A percentile compares a stretch with the other conserved stretches of the same genome.
Conservation (phyloP, 2,888 invertebrate species). For the Lasioglossum lativentre region DNA sequence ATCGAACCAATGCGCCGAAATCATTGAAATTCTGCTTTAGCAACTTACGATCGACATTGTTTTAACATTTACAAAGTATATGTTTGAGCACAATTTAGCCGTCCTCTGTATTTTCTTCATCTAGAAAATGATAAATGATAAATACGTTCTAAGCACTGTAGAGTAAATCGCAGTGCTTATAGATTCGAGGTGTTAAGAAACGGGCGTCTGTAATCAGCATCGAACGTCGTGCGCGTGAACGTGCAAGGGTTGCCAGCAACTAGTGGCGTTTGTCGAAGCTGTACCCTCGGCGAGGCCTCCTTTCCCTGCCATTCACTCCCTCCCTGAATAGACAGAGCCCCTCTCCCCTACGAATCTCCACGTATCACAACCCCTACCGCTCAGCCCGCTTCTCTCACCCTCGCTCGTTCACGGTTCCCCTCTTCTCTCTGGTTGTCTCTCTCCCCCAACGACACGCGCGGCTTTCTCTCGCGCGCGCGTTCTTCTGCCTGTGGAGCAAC, state of each 20-base stretch:
- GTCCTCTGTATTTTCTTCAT: not conserved
- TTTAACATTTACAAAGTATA: no score
- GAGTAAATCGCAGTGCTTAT: not conserved
- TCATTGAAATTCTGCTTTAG: no score
- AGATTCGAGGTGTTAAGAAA: not conserved
- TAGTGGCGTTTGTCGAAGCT: conserved; percentile 71
- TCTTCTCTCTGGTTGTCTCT: conserved; percentile 49
- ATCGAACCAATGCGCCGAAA: no score
- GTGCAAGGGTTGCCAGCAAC: conserved; percentile 70
- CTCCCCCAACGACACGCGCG: conserved; percentile 66
- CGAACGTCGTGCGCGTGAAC: conserved; percentile 55
- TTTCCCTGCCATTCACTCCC: conserved; percentile 60
- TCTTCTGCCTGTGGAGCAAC: conserved; percentile 75
- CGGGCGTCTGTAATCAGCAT: conserved; percentile 21
- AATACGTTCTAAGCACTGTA: not conserved
- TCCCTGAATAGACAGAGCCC: conserved; percentile 58
- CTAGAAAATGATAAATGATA: not conserved
- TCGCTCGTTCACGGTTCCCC: conserved; percentile 60
- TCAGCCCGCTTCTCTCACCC: conserved; percentile 66
- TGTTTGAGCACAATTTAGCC: no score
- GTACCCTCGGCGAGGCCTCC: conserved; percentile 51
- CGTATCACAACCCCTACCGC: conserved; percentile 69
- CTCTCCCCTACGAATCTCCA: conserved; percentile 52
- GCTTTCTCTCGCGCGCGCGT: conserved; percentile 75
- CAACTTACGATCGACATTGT: no score